A percentile compares a stretch with the other conserved stretches of the same genome.
Conservation (phyloP, 2,888 invertebrate genomes). For the Amorpha juglandis region DNA sequence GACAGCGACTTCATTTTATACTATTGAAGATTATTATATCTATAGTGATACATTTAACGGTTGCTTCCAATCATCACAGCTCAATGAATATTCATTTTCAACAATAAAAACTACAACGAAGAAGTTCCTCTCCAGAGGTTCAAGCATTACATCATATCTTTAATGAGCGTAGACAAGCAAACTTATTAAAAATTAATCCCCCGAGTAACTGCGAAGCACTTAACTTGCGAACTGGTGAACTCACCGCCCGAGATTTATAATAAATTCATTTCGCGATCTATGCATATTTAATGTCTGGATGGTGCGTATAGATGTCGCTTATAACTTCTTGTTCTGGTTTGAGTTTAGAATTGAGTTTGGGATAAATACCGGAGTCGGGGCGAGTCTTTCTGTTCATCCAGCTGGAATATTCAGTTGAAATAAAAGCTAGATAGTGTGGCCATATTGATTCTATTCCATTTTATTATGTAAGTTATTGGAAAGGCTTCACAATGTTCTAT, state of each 20-base stretch:
- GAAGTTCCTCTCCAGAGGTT: not conserved
- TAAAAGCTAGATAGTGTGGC: too few species aligned
- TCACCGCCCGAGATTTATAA: conserved; percentile 47
- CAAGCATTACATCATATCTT: conserved; percentile 33
- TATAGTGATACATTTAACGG: too few species aligned
- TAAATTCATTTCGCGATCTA: conserved; percentile 35
- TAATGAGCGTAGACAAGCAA: conserved; percentile 44
- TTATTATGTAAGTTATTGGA: too few species aligned
- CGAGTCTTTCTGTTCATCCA: not conserved
- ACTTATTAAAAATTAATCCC: conserved; percentile 51
- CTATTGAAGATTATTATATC: too few species aligned
- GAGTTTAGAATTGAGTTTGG: not conserved
- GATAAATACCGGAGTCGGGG: not conserved
- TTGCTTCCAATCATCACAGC: not conserved
- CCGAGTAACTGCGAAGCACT: conserved; percentile 43
- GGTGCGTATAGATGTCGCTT: not conserved
- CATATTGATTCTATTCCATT: too few species aligned
- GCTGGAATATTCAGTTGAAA: not conserved
- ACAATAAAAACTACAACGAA: conserved; percentile 13
- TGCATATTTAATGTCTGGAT: conserved; percentile 27
- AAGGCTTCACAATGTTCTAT: too few species aligned
- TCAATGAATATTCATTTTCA: not conserved
- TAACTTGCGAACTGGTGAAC: conserved; percentile 49
- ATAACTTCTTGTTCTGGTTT: conserved; percentile 1
- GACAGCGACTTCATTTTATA: too few species aligned